phyloP scores from a whole-genome alignment of 2,113 vertebrate species.

The Mormyrus iriodes region DNA sequence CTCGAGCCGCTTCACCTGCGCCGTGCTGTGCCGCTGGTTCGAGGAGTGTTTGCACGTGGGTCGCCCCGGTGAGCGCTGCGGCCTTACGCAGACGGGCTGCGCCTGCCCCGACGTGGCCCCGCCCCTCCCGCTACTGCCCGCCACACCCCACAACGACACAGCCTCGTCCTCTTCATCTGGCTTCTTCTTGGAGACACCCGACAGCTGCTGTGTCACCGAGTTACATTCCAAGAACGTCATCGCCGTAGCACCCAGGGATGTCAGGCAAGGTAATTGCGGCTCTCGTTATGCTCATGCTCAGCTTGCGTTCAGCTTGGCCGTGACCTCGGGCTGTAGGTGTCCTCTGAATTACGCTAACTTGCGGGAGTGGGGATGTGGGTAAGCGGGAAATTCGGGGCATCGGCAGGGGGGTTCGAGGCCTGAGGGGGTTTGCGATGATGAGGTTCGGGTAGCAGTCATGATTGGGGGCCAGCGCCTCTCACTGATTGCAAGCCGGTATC shows the following conservation, averaged over 20 bases:
- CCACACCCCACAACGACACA: slow-evolving; percentile 59
- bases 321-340: neutral
- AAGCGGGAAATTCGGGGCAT: neutral
- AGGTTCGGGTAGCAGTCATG: neutral
- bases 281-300: neutral
- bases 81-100: slow-evolving; percentile 86
- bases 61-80: slow-evolving; percentile 63
- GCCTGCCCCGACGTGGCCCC: slow-evolving; percentile 70
- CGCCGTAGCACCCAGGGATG: slow-evolving; percentile 75
- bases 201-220: slow-evolving; percentile 79
- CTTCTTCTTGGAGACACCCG: slow-evolving; percentile 57
- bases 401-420: neutral
- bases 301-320: neutral
- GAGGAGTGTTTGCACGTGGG: slow-evolving; percentile 81
- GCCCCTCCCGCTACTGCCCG: slow-evolving; percentile 54
- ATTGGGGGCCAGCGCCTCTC: neutral
- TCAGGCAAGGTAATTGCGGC: slow-evolving; percentile 74
- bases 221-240: slow-evolving; percentile 80
- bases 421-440: neutral
- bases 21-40: slow-evolving; percentile 92
- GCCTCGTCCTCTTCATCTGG: slow-evolving; percentile 58
- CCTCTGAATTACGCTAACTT: neutral
- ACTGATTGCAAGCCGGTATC: slow-evolving; percentile 5
- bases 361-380: neutral
- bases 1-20: slow-evolving; percentile 94